Evolutionary conservation across 2,797 vertebrate genomes (phyloP).

Genomic region (Poecilia velifera): DNA sequence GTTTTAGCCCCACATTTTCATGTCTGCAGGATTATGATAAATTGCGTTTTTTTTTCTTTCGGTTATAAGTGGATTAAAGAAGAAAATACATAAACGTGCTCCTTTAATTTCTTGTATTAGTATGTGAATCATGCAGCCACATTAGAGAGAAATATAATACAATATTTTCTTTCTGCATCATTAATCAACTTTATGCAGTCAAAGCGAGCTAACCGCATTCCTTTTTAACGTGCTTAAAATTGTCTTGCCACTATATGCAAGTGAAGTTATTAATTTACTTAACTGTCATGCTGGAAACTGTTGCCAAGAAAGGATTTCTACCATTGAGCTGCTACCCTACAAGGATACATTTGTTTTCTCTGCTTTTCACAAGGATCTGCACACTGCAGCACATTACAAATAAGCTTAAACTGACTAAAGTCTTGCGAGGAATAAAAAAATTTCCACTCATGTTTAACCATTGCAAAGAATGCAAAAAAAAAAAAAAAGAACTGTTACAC

Average conservation of each 20-base stretch:
- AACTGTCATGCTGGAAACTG: too few species aligned
- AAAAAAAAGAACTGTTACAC: too few species aligned
- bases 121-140: not conserved
- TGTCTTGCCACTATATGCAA: not conserved
- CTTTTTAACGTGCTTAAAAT: not conserved
- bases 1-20: constrained; percentile 45
- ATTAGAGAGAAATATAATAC: not conserved
- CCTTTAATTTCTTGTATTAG: not conserved
- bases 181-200: not conserved
- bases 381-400: too few species aligned
- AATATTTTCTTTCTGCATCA: not conserved
- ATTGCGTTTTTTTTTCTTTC: constrained; percentile 33
- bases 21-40: constrained; percentile 55
- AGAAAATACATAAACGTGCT: not conserved
- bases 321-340: too few species aligned
- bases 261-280: not conserved
- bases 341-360: too few species aligned
- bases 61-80: not conserved
- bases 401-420: too few species aligned
- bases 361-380: too few species aligned
- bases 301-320: too few species aligned
- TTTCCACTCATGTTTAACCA: too few species aligned
- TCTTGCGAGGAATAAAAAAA: too few species aligned
- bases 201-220: not conserved
- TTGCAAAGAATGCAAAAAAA: too few species aligned